Evolutionary conservation across 1,140 invertebrate genomes (phyloP).

Genomic region (Drosophila truncata): DNA sequence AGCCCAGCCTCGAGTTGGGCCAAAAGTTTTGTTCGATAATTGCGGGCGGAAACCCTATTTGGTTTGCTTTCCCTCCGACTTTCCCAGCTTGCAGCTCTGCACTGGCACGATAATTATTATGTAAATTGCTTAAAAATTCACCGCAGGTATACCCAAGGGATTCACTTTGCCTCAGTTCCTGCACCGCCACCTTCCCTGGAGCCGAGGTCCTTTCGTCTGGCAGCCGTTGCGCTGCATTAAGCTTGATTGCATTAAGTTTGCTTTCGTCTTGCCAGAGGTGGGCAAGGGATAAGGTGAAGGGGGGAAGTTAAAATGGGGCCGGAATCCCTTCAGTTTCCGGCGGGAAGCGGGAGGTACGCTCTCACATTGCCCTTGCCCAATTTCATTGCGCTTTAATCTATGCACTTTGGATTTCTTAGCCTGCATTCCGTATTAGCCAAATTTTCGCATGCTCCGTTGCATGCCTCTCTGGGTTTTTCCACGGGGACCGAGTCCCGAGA

Average conservation of each 20-base stretch:
- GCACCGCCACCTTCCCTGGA: background rate
- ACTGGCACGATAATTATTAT: slow-evolving; percentile 78
- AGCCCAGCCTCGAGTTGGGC: slow-evolving; percentile 45
- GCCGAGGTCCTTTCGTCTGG: slow-evolving; percentile 53
- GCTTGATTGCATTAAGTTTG: slow-evolving; percentile 82
- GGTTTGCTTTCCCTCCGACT: slow-evolving; percentile 27
- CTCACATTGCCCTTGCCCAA: slow-evolving; percentile 31
- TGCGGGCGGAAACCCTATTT: slow-evolving; percentile 34
- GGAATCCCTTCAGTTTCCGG: slow-evolving; percentile 23
- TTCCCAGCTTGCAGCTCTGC: slow-evolving; percentile 17
- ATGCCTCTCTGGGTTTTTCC: slow-evolving; percentile 48
- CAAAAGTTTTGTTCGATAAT: slow-evolving; percentile 76
- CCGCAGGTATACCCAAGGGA: slow-evolving; percentile 78
- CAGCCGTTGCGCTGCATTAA: slow-evolving; percentile 79
- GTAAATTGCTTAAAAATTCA: slow-evolving; percentile 83
- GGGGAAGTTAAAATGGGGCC: background rate
- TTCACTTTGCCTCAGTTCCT: slow-evolving; percentile 61
- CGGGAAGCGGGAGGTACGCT: background rate
- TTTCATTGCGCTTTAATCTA: slow-evolving; percentile 69
- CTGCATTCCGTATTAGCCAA: slow-evolving; percentile 79
- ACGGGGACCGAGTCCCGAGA: background rate
- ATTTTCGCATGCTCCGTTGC: slow-evolving; percentile 77
- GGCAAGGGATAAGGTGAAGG: background rate
- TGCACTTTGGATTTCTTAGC: slow-evolving; percentile 79
- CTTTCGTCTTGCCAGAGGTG: slow-evolving; percentile 58